Percentiles rank a stretch among this genome's conserved stretches.
These are phyloP conservation scores for Bactericera cockerelli DNA, from an alignment of 1,140 invertebrate species.

Conservation along the genomic window DNA sequence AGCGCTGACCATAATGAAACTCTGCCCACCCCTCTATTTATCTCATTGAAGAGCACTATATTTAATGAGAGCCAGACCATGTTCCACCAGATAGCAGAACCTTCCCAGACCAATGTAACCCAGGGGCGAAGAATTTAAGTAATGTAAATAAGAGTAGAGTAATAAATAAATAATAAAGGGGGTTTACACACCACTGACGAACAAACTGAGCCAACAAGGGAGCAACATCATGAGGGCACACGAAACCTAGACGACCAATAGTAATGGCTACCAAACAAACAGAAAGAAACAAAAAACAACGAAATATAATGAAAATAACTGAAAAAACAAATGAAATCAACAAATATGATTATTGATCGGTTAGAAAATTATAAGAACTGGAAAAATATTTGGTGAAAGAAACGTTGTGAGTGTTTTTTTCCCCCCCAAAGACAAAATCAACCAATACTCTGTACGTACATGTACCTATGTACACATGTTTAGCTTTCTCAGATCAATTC, in stretches of 20 bases:
- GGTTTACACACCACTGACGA: slow-evolving; percentile 94
- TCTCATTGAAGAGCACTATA: no score
- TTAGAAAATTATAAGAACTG: slow-evolving; percentile 15
- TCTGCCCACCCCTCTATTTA: no score
- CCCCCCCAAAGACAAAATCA: no score
- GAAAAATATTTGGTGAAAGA: slow-evolving; percentile 12
- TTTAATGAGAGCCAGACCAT: no score
- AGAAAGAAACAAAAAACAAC: slow-evolving; percentile 43
- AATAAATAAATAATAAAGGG: slow-evolving; percentile 34
- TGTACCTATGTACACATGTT: no score
- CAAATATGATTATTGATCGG: slow-evolving; percentile 15
- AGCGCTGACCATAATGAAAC: no score
- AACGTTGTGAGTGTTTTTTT: not conserved
- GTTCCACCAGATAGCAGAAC: no score
- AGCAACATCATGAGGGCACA: slow-evolving; percentile 98
- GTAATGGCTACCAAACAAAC: slow-evolving; percentile 82
- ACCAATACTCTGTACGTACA: no score
- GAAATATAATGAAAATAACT: slow-evolving; percentile 45
- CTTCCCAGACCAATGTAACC: no score
- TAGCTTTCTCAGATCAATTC: no score
- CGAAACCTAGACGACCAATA: slow-evolving; percentile 99
- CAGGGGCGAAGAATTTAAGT: no score
- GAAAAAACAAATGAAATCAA: slow-evolving; percentile 33
- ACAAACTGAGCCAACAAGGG: slow-evolving; percentile 99
- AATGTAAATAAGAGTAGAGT: no score